These are phyloP conservation scores for Ceyx melanurus DNA, from an alignment of 2,113 vertebrate genomes.

Conservation along the genomic window DNA sequence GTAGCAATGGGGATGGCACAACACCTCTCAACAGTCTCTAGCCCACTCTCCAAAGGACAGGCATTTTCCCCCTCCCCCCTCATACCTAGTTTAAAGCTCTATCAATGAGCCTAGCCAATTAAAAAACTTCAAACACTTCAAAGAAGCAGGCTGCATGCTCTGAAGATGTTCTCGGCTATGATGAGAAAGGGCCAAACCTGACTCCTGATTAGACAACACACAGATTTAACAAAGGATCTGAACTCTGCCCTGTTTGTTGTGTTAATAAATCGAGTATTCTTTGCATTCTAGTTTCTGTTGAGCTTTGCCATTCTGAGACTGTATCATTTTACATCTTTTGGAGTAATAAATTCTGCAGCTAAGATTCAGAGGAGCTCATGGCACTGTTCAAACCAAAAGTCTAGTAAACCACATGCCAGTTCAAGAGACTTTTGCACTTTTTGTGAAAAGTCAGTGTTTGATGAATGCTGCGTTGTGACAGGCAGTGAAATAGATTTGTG, in stretches of 20 bases:
- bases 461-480: rapidly evolving
- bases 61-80: no score
- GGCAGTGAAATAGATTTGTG: rapidly evolving
- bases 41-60: no score
- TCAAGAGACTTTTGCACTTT: neutral
- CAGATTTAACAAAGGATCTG: neutral
- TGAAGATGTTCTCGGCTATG: neutral
- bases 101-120: no score
- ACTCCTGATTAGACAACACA: neutral
- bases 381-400: neutral
- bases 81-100: no score
- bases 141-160: neutral
- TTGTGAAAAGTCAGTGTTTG: neutral
- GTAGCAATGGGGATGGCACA: no score
- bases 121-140: neutral
- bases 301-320: neutral
- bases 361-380: neutral
- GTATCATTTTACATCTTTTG: neutral
- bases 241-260: neutral
- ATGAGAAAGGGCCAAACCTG: neutral
- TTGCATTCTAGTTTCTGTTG: neutral
- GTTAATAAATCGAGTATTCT: neutral
- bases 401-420: neutral
- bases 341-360: neutral
- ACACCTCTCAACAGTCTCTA: no score